Evolutionary conservation across 2,113 vertebrate species (phyloP).

Genomic region (Prionailurus viverrinus): DNA sequence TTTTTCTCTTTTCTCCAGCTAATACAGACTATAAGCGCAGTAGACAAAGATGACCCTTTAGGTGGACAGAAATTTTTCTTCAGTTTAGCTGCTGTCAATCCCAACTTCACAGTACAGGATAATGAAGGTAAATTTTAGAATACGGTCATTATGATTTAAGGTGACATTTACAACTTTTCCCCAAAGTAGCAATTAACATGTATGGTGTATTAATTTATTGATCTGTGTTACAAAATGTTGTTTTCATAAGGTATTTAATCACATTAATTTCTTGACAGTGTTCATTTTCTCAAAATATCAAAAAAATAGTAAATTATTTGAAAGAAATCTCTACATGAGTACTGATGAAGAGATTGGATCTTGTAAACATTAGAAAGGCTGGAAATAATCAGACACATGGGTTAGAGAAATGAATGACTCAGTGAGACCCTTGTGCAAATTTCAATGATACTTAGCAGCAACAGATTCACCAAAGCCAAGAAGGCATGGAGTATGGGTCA

Average conservation of each 20-base stretch:
- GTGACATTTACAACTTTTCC: neutral
- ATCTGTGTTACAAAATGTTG: neutral
- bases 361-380: neutral
- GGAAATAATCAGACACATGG: neutral
- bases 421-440: neutral
- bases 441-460: neutral
- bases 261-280: neutral
- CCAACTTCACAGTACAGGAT: constrained; percentile 98
- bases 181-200: neutral
- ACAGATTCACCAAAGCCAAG: neutral
- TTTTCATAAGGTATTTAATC: neutral
- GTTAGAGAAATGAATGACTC: neutral
- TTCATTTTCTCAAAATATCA: neutral
- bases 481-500: neutral
- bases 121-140: constrained; percentile 93
- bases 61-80: constrained; percentile 99
- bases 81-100: constrained; percentile 95
- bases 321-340: neutral
- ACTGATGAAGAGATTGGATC: neutral
- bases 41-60: constrained; percentile 98
- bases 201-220: neutral
- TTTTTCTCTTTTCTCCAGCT: constrained; percentile 88
- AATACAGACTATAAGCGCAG: constrained; percentile 98
- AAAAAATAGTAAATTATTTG: constrained; percentile 6
- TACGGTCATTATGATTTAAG: neutral